A percentile compares a stretch with the other conserved stretches of the same genome.
These are phyloP conservation scores for Lampris megalopsis DNA, from an alignment of 2,113 vertebrate genomes.

Conservation along the genomic window DNA sequence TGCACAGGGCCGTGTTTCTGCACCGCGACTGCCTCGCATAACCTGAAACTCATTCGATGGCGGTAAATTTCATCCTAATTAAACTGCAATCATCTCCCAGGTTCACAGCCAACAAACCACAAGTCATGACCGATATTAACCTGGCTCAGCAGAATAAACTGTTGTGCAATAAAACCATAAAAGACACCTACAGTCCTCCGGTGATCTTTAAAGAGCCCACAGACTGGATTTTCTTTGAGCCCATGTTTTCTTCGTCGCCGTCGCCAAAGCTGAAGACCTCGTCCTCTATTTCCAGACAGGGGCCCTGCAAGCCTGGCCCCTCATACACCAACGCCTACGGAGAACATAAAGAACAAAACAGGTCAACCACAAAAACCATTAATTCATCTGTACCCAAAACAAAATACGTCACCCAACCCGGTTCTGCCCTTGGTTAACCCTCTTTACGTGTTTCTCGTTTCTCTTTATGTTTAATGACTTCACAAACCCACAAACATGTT, in stretches of 20 bases:
- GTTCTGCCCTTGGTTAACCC: too few relatives aligned
- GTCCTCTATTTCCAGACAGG: conserved; percentile 84
- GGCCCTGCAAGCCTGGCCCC: conserved; percentile 89
- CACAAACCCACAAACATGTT: too few relatives aligned
- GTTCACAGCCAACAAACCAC: background rate
- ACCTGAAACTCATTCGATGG: conserved; percentile 14
- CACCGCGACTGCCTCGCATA: conserved; percentile 11
- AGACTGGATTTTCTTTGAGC: conserved; percentile 59
- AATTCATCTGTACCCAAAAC: too few relatives aligned
- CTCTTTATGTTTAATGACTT: too few relatives aligned
- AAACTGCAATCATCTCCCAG: background rate
- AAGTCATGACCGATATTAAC: background rate
- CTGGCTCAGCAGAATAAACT: background rate
- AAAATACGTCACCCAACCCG: too few relatives aligned
- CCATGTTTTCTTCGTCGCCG: conserved; percentile 38
- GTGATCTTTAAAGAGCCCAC: conserved; percentile 91
- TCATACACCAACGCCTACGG: conserved; percentile 88
- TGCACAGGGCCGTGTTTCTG: conserved; percentile 1
- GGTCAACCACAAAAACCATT: too few relatives aligned
- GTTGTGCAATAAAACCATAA: background rate
- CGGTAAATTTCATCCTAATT: background rate
- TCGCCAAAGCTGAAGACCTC: conserved; percentile 81
- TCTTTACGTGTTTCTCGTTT: too few relatives aligned
- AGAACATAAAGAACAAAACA: conserved; percentile 9
- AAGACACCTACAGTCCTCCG: conserved; percentile 89